Conservation (phyloP, 2,113 vertebrate genomes). For the Tretioscincus oriximinensis region DNA sequence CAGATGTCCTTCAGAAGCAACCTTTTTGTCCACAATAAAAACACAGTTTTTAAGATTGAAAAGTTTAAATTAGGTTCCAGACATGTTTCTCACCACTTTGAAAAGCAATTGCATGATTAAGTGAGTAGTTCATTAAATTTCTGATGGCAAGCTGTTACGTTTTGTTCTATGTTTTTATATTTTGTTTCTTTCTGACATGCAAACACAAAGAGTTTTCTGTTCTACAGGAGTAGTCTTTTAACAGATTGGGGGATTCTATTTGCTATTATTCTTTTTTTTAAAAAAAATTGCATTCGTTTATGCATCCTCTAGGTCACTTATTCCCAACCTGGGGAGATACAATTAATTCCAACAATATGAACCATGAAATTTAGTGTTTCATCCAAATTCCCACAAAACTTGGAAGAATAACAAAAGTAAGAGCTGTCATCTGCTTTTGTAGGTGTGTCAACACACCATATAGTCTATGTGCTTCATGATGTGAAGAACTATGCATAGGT, state of each 20-base stretch:
- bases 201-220: not conserved
- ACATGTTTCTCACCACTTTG: slow-evolving; percentile 16
- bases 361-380: too few species aligned
- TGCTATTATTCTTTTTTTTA: too few species aligned
- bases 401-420: too few species aligned
- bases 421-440: too few species aligned
- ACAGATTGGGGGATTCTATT: not conserved
- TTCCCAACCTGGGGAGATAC: too few species aligned
- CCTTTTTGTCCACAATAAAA: not conserved
- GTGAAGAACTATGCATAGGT: too few species aligned
- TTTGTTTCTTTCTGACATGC: slow-evolving; percentile 18
- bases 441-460: too few species aligned
- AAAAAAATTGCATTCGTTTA: too few species aligned
- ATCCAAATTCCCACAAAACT: too few species aligned
- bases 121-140: slow-evolving; percentile 38
- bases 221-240: slow-evolving; percentile 10
- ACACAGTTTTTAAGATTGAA: not conserved
- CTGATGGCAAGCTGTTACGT: slow-evolving; percentile 27
- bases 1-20: not conserved
- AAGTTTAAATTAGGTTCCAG: slow-evolving; percentile 6
- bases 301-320: too few species aligned
- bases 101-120: slow-evolving; percentile 42
- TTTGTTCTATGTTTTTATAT: slow-evolving; percentile 4
- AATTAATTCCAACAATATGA: too few species aligned
- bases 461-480: too few species aligned